Evolutionary conservation across 1,140 invertebrate genomes (phyloP), one percentile per base, ranked within the genome.

Genomic region (Reticulitermes speratus): DNA sequence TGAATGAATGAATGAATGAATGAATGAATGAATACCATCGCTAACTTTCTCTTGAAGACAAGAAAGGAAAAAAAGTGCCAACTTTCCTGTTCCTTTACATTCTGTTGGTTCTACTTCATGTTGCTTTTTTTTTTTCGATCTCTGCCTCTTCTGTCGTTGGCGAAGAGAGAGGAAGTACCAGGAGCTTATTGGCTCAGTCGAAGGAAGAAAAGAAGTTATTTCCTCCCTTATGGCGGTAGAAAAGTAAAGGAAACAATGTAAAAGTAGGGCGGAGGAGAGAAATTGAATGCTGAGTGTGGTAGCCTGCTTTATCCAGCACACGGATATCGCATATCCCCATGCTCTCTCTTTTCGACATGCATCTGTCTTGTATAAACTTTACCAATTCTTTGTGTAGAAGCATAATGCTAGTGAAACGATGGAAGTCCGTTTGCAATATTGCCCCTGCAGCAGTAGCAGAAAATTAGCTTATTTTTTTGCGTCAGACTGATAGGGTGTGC

Each of bases 191-290:
- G 65, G 65, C 65, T 75, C 65, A 75, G 65, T 75, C 25, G 65
- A 30, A 75, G 65, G n/a, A 75, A 75, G 65, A 75, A 75, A 75
- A 75, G 7, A 75, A n/a, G 65, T 75, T 75, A 75, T 75, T 75
- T 75, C 65, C 25, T 75, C 5, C n/a, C 65, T 30, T 30, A 75
- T 75, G 65, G 65, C 65, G 7, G n/a, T 7, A 75, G 65, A 75
- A n/a, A 75, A 30, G 65, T 75, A 75, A 75, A 25, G n/a, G n/a
- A 16, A n/a, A 12, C 65, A 25, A 75, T 30, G n/a, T 12, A 16
- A 75, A 38, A 38, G n/a, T 3, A 75, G 30, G 65, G 25, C 6
- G 65, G n/a, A 30, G 30, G 30, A n/a, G 25, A 30, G 65, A 30
- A n/a, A 30, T 30, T 75, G 65, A 75, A 75, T 75, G 65, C 21